Base-by-base conservation (phyloP, 2,797 vertebrate genomes). In the Gastrophryne carolinensis region DNA sequence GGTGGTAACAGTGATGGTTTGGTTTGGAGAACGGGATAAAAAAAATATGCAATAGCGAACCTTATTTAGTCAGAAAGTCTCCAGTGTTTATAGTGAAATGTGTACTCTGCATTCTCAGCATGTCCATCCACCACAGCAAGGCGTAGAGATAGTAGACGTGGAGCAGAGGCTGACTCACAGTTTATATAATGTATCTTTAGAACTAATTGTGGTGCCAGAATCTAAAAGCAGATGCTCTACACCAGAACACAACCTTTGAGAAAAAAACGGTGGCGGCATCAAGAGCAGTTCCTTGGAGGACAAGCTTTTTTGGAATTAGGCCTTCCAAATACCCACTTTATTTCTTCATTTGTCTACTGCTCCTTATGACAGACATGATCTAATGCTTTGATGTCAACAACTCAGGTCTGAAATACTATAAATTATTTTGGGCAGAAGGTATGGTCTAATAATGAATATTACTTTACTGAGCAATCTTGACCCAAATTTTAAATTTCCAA, bases 61-160 rank as follows among this genome's bases (percentile, higher is more conserved):
- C 63, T 35, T 66, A 49, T 58, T 49, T 49, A 74, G 37, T 54
- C 34, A 67, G 49, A 57, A 66, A 56, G 41, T 39, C 21, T 17
- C 47, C 24, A 13, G 11, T 56, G 60, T 64, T 64, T 69, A 69
- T 47, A 75, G 5, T 41, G 7, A 17, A 19, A n/a, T 32, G 44
- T 69, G 67, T 34, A 44, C 19, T 24, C 34, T 24, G 32, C 15
- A 68, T 37, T 58, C 63, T 24, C 19, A 60, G 13, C 19, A 17
- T 21, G 6, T 44, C 26, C 50, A 26, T n/a, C 12, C 17, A 3
- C 72, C 17, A 39, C 27, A 32, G 65, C 35, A 34, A 34, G 4
- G 17, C 27, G 23, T 63, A 3, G 9, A 54, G 32, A 44, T 11
- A 9, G 2, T 7, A 17, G 50, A 2, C 21, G 47, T 29, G 17